Evolutionary conservation across 2,113 vertebrate genomes (phyloP), one percentile per base, ranked within the genome.

Genomic region (Lota lota): DNA sequence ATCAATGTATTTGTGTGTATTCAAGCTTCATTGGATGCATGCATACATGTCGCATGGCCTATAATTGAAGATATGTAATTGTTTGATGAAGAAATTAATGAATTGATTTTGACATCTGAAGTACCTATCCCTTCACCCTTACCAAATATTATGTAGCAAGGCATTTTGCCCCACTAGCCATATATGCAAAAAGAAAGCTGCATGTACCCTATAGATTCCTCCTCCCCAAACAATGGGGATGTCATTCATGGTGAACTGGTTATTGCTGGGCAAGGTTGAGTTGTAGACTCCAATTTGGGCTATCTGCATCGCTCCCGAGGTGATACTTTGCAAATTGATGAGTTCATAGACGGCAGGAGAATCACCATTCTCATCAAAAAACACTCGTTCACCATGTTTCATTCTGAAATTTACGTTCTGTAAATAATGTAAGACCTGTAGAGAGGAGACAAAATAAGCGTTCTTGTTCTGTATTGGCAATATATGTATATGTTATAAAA

Each of bases 351-450:
- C 70, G 18, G 76, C 76, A 57, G 74, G 56, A 65, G 75, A 36
- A 77, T 81, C 76, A 53, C 83, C 77, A 76, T 85, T 80, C 19
- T 64, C 53, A 36, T 81, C 74, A 72, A 87, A 87, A 16, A 59
- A 78, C 20, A 82, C 66, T 51, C 22, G 78, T 47, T 83, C 79
- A 8, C 76, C 77, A 5, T 70, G 59, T 6, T 2, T 54, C 11
- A 71, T 84, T 47, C 69, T 77, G 66, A 86, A 86, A 66, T 86
- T 75, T 0, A 86, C n/a, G 21, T 63, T 70, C 28, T 84, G 74
- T 50, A 88, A 71, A 66, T 80, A 80, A 59, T 82, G 73, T 17
- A 87, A 73, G 33, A 83, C 66, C 84, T 85, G 51, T n/a, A 36
- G 21, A 68, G 22, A 19, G 47, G n/a, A 63, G 28, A 18, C 7